Evolutionary conservation across 2,888 invertebrate species (phyloP), one percentile per base, ranked within the genome.

Genomic region (Aplocera efformata): DNA sequence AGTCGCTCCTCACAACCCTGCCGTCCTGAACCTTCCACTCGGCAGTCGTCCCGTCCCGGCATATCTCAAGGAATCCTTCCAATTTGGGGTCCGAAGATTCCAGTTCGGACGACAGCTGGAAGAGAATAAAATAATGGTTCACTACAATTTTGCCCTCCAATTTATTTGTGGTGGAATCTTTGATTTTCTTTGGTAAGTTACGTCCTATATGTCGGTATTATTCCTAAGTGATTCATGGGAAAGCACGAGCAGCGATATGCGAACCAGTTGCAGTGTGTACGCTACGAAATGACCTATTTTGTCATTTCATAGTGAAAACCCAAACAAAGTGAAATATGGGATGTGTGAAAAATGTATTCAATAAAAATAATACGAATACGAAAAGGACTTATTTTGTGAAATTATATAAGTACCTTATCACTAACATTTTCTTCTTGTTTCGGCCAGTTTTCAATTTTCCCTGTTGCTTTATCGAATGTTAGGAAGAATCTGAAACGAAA

Each of bases 381-480:
- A n/a, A n/a, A n/a, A n/a, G n/a, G n/a, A n/a, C n/a, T n/a, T n/a
- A n/a, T n/a, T n/a, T n/a, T n/a, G n/a, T n/a, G n/a, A n/a, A n/a
- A n/a, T n/a, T n/a, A n/a, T n/a, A n/a, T n/a, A n/a, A n/a, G n/a
- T 42, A 84, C 86, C 78, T 84, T 84, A 33, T 85, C 85, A 0
- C 58, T 42, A 13, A 73, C 77, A 1, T 71, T 79, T 7, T 85
- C 86, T 23, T 88, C 84, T 41, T 77, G 79, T 56, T 85, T 86
- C 0, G 81, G 84, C 82, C 82, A 88, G 52, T 88, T 89, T 6
- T 86, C 88, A 2, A 67, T 73, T 57, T 84, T 86, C 0, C 88
- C 89, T 24, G 90, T 88, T 1, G 92, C 91, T 81, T 95, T 96
- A 63, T 95, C 94, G 62, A 96, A 96, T 6, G 94, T 92, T 26